phyloP scores from a whole-genome alignment of 2,113 vertebrate species.

The Urocitellus parryii region DNA sequence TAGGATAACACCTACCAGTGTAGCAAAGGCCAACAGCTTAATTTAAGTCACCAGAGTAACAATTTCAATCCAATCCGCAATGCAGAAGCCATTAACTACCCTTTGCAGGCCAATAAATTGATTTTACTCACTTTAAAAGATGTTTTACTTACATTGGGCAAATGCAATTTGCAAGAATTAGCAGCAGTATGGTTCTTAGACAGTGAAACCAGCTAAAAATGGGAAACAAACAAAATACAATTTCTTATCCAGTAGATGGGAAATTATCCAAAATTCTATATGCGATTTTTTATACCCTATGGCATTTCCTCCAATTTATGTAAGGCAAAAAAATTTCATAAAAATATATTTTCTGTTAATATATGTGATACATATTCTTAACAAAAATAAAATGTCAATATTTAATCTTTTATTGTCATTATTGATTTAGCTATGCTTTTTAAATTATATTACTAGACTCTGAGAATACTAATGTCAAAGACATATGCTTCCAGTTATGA shows the following conservation, averaged over 20 bases:
- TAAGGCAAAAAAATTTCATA: not conserved
- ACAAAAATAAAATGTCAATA: slow-evolving; percentile 47
- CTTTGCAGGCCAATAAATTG: slow-evolving; percentile 79
- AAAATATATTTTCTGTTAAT: not conserved
- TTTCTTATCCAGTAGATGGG: not conserved
- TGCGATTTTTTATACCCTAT: not conserved
- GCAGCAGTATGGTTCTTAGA: slow-evolving; percentile 15
- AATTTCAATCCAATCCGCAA: slow-evolving; percentile 72
- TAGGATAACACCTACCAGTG: slow-evolving; percentile 76
- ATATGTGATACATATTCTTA: not conserved
- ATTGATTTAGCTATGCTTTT: not conserved
- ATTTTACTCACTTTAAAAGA: slow-evolving; percentile 77
- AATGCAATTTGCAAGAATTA: slow-evolving; percentile 74
- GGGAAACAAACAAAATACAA: not conserved
- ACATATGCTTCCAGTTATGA: not conserved
- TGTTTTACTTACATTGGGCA: slow-evolving; percentile 69
- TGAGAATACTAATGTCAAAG: not conserved
- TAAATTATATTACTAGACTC: not conserved
- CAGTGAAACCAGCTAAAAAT: not conserved
- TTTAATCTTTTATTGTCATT: not conserved
- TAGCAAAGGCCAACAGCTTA: slow-evolving; percentile 79
- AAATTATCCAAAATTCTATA: slow-evolving; percentile 39
- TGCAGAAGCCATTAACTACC: slow-evolving; percentile 70
- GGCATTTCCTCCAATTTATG: not conserved
- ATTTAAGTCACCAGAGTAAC: slow-evolving; percentile 66